Conservation (phyloP, 1,140 invertebrate species). For the Helicoverpa zea region DNA sequence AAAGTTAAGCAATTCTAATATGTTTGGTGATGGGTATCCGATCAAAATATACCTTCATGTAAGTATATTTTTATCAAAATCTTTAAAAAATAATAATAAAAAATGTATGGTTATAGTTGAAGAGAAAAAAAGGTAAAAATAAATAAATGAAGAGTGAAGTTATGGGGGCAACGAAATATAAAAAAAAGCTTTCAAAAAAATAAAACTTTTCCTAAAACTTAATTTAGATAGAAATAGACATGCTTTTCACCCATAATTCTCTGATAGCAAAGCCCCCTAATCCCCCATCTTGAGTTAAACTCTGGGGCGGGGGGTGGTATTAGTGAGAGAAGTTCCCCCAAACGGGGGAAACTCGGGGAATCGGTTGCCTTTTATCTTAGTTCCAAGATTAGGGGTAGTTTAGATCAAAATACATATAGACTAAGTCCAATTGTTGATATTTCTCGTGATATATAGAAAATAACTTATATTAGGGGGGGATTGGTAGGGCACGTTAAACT, state of each 20-base stretch:
- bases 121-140: no score
- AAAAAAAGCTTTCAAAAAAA: neutral
- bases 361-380: conserved; percentile 15
- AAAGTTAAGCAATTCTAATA: no score
- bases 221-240: neutral
- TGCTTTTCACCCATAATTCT: no score
- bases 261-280: neutral
- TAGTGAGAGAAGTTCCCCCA: conserved; percentile 18
- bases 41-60: no score
- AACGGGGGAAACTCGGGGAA: neutral
- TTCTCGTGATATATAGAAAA: conserved; percentile 5
- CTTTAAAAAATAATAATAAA: no score
- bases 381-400: conserved; percentile 16
- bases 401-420: neutral
- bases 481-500: no score
- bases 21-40: no score
- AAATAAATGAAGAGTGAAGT: no score
- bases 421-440: neutral
- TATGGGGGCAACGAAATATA: no score
- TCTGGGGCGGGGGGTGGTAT: neutral
- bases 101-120: no score
- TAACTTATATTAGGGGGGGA: neutral
- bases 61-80: no score
- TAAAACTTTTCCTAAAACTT: neutral
- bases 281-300: conserved; percentile 5